Base-by-base conservation (phyloP, 2,888 invertebrate genomes). In the Trisateles emortualis region DNA sequence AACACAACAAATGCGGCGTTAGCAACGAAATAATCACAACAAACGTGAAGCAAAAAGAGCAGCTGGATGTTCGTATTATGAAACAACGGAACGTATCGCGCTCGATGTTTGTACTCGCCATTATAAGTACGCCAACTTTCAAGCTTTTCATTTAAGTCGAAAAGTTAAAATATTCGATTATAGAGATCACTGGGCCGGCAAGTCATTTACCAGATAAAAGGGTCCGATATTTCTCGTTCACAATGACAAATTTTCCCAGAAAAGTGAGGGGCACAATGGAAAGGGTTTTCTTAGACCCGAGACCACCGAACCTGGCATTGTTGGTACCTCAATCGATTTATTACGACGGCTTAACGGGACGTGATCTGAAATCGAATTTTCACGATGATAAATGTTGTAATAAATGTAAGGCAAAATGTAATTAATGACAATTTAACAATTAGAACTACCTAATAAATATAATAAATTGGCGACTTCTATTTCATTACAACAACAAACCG, bases 231-330 rank as follows among this genome's bases (percentile, higher is more conserved):
- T 57, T 54, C 36, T 30, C 46, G 52, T 62, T 44, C 45, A 49
- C 58, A 56, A 62, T 57, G 66, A 59, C 60, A 62, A 59, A 56
- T 67, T 62, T 64, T 47, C 48, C 13, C 44, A 45, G 52, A 60
- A 38, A 35, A 35, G 35, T 33, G 33, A 46, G 38, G 32, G 16
- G 16, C 38, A 64, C 53, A 64, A 65, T 62, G 47, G 39, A 41
- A 42, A 43, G 52, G 62, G 62, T 51, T 62, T 58, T 53, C 50
- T 47, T 45, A 43, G 52, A 44, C 49, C 46, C 40, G 39, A 46
- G 36, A 35, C 43, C 32, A 35, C 13, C 24, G 32, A 26, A 42
- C 26, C 43, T 35, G 32, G 9, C 24, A 45, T 66, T 68, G 51
- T 66, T 45, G 52, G 44, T 48, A 46, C 26, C 36, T 48, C 43